Conservation (phyloP, 2,888 invertebrate species). For the Pantelozetes paolii region DNA sequence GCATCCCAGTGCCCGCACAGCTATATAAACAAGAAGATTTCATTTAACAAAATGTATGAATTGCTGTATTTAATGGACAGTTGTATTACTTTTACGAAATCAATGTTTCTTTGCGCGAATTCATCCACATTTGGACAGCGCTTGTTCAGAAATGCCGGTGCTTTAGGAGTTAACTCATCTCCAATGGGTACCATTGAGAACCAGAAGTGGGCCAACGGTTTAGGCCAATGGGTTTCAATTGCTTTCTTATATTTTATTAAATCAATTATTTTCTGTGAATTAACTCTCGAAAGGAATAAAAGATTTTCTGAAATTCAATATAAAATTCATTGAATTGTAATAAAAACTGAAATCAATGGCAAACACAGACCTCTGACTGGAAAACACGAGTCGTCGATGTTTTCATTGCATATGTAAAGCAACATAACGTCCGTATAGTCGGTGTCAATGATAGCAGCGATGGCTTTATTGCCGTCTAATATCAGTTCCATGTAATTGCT, state of each 20-base stretch:
- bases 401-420: not conserved
- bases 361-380: not conserved
- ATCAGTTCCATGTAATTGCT: not conserved
- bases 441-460: not conserved
- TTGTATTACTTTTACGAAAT: not conserved
- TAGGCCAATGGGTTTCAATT: not conserved
- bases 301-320: too few relatives aligned
- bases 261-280: too few relatives aligned
- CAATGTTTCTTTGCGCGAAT: not conserved
- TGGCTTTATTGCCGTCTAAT: not conserved
- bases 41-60: not conserved
- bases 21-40: not conserved
- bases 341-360: not conserved
- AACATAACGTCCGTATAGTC: not conserved
- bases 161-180: too few relatives aligned
- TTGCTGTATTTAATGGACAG: not conserved
- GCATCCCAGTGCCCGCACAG: slow-evolving; percentile 18
- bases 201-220: not conserved
- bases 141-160: not conserved
- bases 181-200: not conserved
- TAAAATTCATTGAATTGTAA: not conserved
- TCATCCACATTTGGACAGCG: not conserved
- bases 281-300: too few relatives aligned
- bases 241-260: too few relatives aligned
- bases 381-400: not conserved